Conservation (phyloP, 2,797 vertebrate genomes). For the Poliocrania exsul region DNA sequence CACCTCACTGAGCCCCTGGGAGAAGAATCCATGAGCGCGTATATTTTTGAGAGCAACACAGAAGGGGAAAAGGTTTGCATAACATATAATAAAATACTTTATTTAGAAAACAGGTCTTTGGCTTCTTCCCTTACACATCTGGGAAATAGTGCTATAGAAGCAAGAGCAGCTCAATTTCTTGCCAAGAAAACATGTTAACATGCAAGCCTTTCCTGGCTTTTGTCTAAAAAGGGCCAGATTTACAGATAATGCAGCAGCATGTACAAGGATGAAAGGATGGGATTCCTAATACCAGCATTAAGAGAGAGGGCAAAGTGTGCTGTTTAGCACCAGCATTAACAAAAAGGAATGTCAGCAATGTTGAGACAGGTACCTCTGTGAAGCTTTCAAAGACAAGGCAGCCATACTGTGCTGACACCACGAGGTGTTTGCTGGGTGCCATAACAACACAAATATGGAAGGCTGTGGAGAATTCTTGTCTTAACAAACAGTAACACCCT, state of each 20-base stretch:
- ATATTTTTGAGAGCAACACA: conserved; percentile 96
- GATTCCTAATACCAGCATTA: not conserved
- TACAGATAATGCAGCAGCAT: not conserved
- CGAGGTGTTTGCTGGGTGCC: not conserved
- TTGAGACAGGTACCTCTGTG: fast-evolving
- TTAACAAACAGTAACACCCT: not conserved
- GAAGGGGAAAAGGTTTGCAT: conserved; percentile 93
- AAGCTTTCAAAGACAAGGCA: not conserved
- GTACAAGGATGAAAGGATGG: not conserved
- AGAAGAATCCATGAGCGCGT: conserved; percentile 85
- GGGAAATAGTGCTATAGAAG: not conserved
- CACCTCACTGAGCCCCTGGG: conserved; percentile 79
- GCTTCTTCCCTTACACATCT: not conserved
- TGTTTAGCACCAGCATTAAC: not conserved
- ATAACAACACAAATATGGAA: not conserved
- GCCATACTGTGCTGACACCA: fast-evolving
- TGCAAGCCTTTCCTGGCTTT: not conserved
- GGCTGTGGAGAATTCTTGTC: not conserved
- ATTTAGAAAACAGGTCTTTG: not conserved
- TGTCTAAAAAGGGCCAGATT: not conserved
- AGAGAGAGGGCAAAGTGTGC: not conserved
- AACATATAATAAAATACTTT: not conserved
- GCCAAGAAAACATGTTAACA: not conserved
- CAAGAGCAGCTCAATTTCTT: not conserved
- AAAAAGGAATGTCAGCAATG: not conserved